These are phyloP conservation scores for Thymelicus acteon DNA, from an alignment of 2,888 invertebrate genomes.

Conservation along the genomic window DNA sequence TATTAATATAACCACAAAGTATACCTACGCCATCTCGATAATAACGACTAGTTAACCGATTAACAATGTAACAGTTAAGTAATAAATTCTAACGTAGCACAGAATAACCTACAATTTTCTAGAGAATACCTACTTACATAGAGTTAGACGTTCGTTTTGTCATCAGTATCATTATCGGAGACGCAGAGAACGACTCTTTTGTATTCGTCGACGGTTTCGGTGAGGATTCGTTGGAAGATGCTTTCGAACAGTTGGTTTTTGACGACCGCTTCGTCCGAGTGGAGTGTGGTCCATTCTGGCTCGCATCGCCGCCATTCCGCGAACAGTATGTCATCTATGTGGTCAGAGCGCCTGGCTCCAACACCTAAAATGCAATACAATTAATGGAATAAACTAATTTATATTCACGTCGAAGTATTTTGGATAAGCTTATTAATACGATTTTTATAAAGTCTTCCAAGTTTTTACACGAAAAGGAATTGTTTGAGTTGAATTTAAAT, in stretches of 20 bases:
- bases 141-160: background rate
- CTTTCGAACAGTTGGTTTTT: constrained; percentile 76
- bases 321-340: constrained; percentile 77
- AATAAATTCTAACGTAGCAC: constrained; percentile 20
- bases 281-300: constrained; percentile 74
- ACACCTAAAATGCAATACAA: constrained; percentile 58
- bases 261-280: constrained; percentile 68
- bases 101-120: constrained; percentile 3
- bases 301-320: constrained; percentile 78
- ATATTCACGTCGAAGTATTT: too few species aligned
- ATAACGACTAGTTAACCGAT: constrained; percentile 33
- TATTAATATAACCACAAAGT: constrained; percentile 6
- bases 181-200: constrained; percentile 58
- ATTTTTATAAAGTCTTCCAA: too few species aligned
- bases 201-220: constrained; percentile 73
- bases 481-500: too few species aligned
- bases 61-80: constrained; percentile 23
- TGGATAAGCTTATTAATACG: too few species aligned
- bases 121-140: background rate
- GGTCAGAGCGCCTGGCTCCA: constrained; percentile 68
- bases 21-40: constrained; percentile 13
- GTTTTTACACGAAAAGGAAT: too few species aligned
- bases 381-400: too few species aligned
- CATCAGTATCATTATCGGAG: constrained; percentile 42
- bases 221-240: constrained; percentile 73